Percentiles rank a stretch among this genome's conserved stretches.
Evolutionary conservation across 2,113 vertebrate species (phyloP).

Genomic region (Verasper variegatus): DNA sequence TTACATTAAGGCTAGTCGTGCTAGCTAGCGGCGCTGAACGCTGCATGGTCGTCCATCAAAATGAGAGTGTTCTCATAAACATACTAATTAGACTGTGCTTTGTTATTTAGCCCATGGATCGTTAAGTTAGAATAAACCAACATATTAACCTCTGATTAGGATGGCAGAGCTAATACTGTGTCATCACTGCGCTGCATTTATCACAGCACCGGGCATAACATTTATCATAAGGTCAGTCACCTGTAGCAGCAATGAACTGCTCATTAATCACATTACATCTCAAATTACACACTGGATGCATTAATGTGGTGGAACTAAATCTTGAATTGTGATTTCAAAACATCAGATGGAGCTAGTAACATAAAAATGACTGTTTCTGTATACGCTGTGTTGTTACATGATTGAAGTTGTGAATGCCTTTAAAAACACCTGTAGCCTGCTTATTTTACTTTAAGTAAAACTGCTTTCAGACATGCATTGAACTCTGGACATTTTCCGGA

Average conservation of each 20-base stretch:
- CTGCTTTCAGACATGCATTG: too few species aligned
- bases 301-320: background rate
- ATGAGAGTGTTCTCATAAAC: constrained; percentile 76
- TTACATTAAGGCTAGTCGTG: constrained; percentile 66
- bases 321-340: background rate
- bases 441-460: constrained; percentile 35
- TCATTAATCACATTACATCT: constrained; percentile 55
- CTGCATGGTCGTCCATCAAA: constrained; percentile 74
- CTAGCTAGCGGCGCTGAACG: constrained; percentile 64
- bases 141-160: constrained; percentile 80
- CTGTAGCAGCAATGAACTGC: constrained; percentile 26
- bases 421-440: constrained; percentile 48
- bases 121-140: constrained; percentile 79
- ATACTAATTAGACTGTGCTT: constrained; percentile 74
- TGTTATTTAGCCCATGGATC: constrained; percentile 78
- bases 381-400: background rate
- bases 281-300: constrained; percentile 14
- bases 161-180: constrained; percentile 56
- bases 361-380: background rate
- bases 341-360: background rate
- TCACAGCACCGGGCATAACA: constrained; percentile 40
- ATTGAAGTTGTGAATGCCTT: constrained; percentile 27
- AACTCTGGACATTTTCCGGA: too few species aligned
- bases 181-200: constrained; percentile 64
- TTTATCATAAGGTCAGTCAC: constrained; percentile 46